A percentile compares a stretch with the other conserved stretches of the same genome.
phyloP scores from a whole-genome alignment of 2,888 invertebrate species.

The Baccha elongata region DNA sequence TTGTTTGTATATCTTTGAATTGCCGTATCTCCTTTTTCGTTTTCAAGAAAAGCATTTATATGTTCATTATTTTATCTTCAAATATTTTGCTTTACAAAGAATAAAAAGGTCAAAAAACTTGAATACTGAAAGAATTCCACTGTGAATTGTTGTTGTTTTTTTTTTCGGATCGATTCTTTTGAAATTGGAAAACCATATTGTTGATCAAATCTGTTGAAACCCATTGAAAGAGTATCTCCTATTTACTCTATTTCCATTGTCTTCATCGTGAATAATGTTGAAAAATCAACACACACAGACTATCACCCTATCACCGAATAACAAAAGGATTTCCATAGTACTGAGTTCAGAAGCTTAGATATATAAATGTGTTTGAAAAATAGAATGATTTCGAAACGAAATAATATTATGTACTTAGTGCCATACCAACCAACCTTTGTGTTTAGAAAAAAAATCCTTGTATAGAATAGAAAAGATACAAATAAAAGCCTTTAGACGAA shows the following conservation, averaged over 20 bases:
- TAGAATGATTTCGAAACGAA: not conserved
- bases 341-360: slow-evolving; percentile 39
- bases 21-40: too few relatives aligned
- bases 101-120: too few relatives aligned
- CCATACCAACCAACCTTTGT: not conserved
- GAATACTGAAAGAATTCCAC: too few relatives aligned
- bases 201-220: not conserved
- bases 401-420: not conserved
- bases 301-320: slow-evolving; percentile 23
- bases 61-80: too few relatives aligned
- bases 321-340: slow-evolving; percentile 30
- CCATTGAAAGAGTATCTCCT: slow-evolving; percentile 2
- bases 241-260: not conserved
- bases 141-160: not conserved
- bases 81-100: too few relatives aligned
- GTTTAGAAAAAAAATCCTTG: not conserved
- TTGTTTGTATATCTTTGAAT: too few relatives aligned
- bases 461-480: slow-evolving; percentile 16
- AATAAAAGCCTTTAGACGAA: not conserved
- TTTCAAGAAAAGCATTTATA: too few relatives aligned
- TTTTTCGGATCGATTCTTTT: not conserved
- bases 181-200: not conserved
- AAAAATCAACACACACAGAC: slow-evolving; percentile 34
- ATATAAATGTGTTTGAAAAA: slow-evolving; percentile 11
- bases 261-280: not conserved